Base-by-base conservation (phyloP, 1,140 invertebrate species). In the Plectrocnemia conspersa region DNA sequence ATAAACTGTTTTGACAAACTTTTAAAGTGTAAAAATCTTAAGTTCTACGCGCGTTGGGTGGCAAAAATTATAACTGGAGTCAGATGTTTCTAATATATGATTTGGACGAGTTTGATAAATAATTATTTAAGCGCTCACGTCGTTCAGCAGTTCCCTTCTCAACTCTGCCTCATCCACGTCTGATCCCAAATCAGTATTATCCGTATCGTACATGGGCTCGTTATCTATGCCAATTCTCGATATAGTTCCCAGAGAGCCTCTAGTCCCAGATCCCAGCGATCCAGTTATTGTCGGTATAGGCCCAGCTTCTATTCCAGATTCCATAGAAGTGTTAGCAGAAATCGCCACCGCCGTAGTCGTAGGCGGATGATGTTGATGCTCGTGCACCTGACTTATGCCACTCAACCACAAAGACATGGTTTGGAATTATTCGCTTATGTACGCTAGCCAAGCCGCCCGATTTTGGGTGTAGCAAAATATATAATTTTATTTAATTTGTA, bases 161-260 rank as follows among this genome's bases (percentile, higher is more conserved):
- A 86, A 78, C 63, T 89, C 85, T 6, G 82, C 82, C 66, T 89
- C 86, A 68, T 89, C 86, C 38, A 84, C 76, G 61, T 88, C 84
- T 32, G 84, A 86, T 23, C 79, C 84, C 4, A 87, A 75, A 68
- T 86, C 85, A 5, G 85, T 87, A 63, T 86, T 83, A 67, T 87
- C 84, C 38, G 84, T 86, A 62, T 86, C 80, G 65, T 87, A 86
- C 46, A 81, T 74, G 56, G 83, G 82, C 64, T 82, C 80, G 21
- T 73, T 71, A 42, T 71, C 64, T 40, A 66, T 53, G 3, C 73
- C 75, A 1, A 72, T 76, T n/a, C 79, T 72, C 16, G 79, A 79
- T 41, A 82, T 66, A 2, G 80, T 81, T 27, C 76, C 79, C 57
- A 83, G 69, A 23, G 81, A 82, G 38, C 77, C 73, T 24, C 73